Conservation (phyloP, 2,888 invertebrate genomes). For the Ditula angustiorana region DNA sequence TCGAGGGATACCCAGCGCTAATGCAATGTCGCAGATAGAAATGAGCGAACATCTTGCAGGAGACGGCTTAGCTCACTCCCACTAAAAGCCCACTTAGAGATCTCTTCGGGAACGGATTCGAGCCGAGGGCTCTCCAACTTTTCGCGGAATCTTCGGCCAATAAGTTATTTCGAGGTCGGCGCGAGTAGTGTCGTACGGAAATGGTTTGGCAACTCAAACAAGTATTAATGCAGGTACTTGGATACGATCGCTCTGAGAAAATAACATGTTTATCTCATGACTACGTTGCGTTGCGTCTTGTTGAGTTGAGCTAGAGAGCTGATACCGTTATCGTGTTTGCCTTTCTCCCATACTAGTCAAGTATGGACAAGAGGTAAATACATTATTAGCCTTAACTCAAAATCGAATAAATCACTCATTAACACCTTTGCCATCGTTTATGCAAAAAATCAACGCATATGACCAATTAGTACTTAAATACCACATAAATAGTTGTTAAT, state of each 20-base stretch:
- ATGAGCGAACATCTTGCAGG: slow-evolving; percentile 77
- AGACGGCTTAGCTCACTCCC: slow-evolving; percentile 81
- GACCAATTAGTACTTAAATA: no score
- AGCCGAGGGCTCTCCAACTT: slow-evolving; percentile 73
- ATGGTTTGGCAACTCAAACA: slow-evolving; percentile 44
- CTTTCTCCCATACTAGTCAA: no score
- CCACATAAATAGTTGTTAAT: no score
- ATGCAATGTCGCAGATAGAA: slow-evolving; percentile 74
- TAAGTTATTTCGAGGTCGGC: slow-evolving; percentile 71
- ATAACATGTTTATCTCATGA: background rate
- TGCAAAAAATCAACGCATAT: no score
- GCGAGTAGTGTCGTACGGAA: slow-evolving; percentile 51
- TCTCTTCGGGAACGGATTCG: slow-evolving; percentile 80
- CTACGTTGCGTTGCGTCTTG: background rate
- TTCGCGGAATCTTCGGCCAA: slow-evolving; percentile 71
- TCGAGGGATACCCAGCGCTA: slow-evolving; percentile 46
- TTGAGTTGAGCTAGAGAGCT: background rate
- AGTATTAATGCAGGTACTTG: slow-evolving; percentile 36
- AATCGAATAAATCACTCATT: no score
- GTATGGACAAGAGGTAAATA: no score
- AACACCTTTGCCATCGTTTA: no score
- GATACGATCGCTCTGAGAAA: slow-evolving; percentile 5
- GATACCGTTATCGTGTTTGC: no score
- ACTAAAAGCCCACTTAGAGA: slow-evolving; percentile 84
- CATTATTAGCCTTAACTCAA: no score